Evolutionary conservation across 2,888 invertebrate species (phyloP), one percentile per base, ranked within the genome.

Genomic region (Ormyrus thymus): DNA sequence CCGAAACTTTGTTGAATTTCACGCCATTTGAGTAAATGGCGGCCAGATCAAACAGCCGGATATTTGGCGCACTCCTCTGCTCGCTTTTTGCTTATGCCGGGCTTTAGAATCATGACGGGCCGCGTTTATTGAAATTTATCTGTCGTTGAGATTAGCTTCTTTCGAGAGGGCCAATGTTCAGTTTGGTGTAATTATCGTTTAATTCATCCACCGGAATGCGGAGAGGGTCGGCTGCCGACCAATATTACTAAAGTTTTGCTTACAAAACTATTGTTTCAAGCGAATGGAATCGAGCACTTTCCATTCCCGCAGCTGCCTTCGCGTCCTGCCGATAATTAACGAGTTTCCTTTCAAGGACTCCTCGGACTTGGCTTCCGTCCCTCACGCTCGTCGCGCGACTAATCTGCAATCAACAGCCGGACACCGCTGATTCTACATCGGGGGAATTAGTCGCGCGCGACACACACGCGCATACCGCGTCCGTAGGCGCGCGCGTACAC

Each of bases 1-100:
- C 29, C 53, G 62, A 69, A 87, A 86, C 86, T 29, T 29, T 87
- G 88, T 87, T 85, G 86, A 87, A 88, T 88, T 88, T 88, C 87
- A 86, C 86, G 86, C 86, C 85, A 86, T 87, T 88, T 86, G 86
- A 84, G 84, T 84, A 87, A 87, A 86, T 86, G 86, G 84, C 79
- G 82, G 83, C 10, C 84, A 84, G 84, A 87, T 88, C 85, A 88
- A 88, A 88, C 85, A 87, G 85, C 83, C 80, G 83, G 85, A 86
- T 87, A 87, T 87, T 86, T 86, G 84, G 83, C 71, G 15, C 48
- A 46, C 15, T 69, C 48, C 15, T 45, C 46, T 69, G 6, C 56
- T 29, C 2, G 3, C 29, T 29, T 4, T 29, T 4, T 29, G 29
- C 29, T 0, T 0, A 3, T 29, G 4, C 29, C 29, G 29, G 29